These are phyloP conservation scores for Lamellibrachia luymesi DNA, from an alignment of 1,140 invertebrate species.

Conservation along the genomic window DNA sequence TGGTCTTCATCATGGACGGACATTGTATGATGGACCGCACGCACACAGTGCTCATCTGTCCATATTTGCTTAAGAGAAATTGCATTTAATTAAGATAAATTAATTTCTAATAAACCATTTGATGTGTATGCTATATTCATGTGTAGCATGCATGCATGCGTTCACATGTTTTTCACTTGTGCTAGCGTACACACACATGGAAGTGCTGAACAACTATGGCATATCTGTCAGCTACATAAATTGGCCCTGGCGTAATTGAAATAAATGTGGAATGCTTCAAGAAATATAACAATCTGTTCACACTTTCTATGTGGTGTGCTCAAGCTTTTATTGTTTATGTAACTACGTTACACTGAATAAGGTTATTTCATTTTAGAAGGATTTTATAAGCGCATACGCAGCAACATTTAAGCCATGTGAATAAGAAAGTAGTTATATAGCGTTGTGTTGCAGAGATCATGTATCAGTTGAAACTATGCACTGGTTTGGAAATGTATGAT, in stretches of 20 bases:
- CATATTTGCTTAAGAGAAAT: neutral
- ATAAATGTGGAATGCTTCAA: neutral
- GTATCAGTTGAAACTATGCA: neutral
- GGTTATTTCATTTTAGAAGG: neutral
- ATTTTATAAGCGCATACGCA: neutral
- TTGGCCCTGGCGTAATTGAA: neutral
- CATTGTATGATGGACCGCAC: neutral
- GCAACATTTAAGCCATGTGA: neutral
- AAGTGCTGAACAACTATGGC: neutral
- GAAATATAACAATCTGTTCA: neutral
- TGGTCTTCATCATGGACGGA: neutral
- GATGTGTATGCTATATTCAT: neutral
- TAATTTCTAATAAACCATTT: neutral
- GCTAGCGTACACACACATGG: neutral
- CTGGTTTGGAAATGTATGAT: neutral
- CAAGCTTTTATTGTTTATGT: neutral
- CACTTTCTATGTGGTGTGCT: neutral
- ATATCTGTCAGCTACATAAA: neutral
- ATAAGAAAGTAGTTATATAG: neutral
- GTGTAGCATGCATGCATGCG: neutral
- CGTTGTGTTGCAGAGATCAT: neutral
- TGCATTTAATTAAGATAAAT: neutral
- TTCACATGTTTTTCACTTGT: neutral
- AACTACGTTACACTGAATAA: neutral
- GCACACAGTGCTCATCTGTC: neutral